Base-by-base conservation (phyloP, 2,888 invertebrate species). In the Salpingus planirostris region DNA sequence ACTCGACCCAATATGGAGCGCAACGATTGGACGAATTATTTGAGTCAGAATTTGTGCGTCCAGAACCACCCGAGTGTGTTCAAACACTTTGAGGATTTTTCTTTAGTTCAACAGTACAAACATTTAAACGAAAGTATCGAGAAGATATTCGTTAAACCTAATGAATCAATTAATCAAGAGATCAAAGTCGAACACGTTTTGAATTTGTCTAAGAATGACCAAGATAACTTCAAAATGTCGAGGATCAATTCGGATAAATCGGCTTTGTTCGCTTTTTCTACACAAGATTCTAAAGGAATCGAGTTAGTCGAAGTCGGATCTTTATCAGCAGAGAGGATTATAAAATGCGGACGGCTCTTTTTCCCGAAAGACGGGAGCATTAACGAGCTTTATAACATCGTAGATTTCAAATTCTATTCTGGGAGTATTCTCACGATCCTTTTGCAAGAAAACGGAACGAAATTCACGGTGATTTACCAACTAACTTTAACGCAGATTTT, bases 41-140 rank as follows among this genome's bases (percentile, higher is more conserved):
- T 90, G 2, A 70, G 73, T 29, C 79, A 84, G 43, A 85, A 87
- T 57, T 72, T 79, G 14, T 80, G 81, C 52, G 58, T 90, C 23
- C 64, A 73, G 24, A 76, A 80, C 44, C 80, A 83, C 48, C 71
- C 76, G 1, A 68, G 78, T 11, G 76, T 92, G 45, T 80, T 88
- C 49, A 79, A 79, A 5, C 82, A 85, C 46, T 77, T 83, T 55
- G 74, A 73, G 38, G 74, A 77, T 36, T 78, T 75, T 43, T 93
- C 93, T 1, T 65, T 93, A 28, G 69, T 89, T 6, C 90, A 91
- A 54, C 82, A 90, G 43, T 82, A 86, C 50, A 75, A 76, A 24
- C 73, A 74, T 56, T 67, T 92, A 41, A 76, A 78, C 44, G 63
- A 68, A 31, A 69, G 76, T 2, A 70, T 89, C 12, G 67, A 70